Evolutionary conservation across 2,113 vertebrate species (phyloP).

Genomic region (Meriones unguiculatus): DNA sequence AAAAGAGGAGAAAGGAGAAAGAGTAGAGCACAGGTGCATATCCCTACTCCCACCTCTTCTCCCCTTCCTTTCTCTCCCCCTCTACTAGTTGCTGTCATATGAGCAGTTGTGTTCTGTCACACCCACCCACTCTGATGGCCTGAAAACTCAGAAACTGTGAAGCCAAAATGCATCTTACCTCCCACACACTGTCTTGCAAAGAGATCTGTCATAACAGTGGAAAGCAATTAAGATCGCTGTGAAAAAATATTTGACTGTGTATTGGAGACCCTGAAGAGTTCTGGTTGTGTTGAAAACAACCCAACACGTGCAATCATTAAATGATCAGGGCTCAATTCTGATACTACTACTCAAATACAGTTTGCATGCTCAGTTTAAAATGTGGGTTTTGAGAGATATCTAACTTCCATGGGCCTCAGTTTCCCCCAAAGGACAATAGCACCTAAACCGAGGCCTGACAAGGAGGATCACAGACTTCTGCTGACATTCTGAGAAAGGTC

Average conservation of each 20-base stretch:
- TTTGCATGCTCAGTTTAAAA: background rate
- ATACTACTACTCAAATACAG: background rate
- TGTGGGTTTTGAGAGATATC: background rate
- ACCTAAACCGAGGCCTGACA: background rate
- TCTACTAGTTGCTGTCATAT: background rate
- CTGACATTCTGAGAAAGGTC: background rate
- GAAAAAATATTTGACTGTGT: background rate
- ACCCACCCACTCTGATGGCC: background rate
- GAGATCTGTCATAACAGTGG: background rate
- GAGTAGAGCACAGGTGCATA: background rate
- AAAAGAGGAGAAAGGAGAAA: background rate
- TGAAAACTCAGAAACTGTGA: background rate
- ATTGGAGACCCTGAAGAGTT: background rate
- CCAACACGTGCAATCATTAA: background rate
- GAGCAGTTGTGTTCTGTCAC: background rate
- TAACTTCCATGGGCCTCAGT: background rate
- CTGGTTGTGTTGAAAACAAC: background rate
- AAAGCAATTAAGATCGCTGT: background rate
- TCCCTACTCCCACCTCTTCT: accelerated
- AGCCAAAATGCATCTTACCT: background rate
- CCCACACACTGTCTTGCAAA: no score
- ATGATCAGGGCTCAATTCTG: slow-evolving; percentile 27
- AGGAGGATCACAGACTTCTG: background rate
- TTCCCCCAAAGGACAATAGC: background rate
- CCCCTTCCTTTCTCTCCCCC: no score